These are phyloP conservation scores for Acanthosepion pharaonis DNA, from an alignment of 2,888 invertebrate species.

Conservation along the genomic window DNA sequence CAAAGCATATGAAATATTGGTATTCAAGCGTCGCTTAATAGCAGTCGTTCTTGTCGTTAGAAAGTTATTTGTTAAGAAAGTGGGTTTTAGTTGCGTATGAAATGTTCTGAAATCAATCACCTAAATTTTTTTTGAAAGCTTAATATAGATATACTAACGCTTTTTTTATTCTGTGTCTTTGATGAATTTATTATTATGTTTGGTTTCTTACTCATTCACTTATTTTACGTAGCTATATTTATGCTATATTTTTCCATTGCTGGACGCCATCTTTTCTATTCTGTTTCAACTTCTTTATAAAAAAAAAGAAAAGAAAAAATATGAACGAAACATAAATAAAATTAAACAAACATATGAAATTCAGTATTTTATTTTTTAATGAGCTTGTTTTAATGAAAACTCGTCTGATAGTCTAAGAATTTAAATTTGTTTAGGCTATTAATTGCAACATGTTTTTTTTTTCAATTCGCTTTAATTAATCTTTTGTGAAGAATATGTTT, in stretches of 20 bases:
- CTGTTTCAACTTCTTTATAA: not conserved
- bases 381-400: not conserved
- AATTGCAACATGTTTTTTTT: not conserved
- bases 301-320: not conserved
- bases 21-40: too few species aligned
- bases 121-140: too few species aligned
- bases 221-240: not conserved
- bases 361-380: not conserved
- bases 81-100: too few species aligned
- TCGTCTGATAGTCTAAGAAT: not conserved
- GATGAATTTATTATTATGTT: too few species aligned
- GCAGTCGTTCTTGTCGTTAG: too few species aligned
- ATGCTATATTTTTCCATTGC: not conserved
- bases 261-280: not conserved
- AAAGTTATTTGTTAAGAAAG: too few species aligned
- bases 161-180: too few species aligned
- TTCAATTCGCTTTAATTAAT: not conserved
- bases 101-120: too few species aligned
- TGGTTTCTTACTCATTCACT: too few species aligned
- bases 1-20: too few species aligned
- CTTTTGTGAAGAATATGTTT: constrained; percentile 14
- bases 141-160: too few species aligned
- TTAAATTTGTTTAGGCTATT: constrained; percentile 33
- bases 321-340: not conserved
- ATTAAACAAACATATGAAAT: not conserved